These are phyloP conservation scores for Hippocampus kuda DNA, from an alignment of 2,797 vertebrate species.

Conservation along the genomic window DNA sequence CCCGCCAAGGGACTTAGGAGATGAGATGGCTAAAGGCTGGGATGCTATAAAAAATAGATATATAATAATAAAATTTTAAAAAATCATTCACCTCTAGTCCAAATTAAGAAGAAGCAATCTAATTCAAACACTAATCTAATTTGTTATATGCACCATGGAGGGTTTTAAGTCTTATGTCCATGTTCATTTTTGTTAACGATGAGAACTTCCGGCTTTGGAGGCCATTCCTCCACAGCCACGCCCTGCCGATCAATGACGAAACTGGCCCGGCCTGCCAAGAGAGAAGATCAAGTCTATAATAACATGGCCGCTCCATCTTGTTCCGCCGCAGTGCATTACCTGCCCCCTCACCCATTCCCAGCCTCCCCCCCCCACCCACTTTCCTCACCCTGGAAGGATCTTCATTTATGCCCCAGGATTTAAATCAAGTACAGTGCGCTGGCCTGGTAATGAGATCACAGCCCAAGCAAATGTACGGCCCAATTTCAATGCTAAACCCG, in stretches of 20 bases:
- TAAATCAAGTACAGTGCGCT: constrained; percentile 59
- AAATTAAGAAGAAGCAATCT: not conserved
- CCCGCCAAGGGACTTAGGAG: not conserved
- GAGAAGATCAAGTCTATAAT: constrained; percentile 61
- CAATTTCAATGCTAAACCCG: constrained; percentile 64
- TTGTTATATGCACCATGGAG: not conserved
- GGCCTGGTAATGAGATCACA: constrained; percentile 56
- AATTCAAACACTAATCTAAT: not conserved
- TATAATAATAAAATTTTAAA: too few relatives aligned
- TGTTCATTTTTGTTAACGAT: not conserved
- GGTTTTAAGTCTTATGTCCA: constrained; percentile 27
- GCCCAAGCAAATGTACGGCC: constrained; percentile 23
- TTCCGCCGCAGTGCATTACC: constrained; percentile 60
- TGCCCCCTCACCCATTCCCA: constrained; percentile 16
- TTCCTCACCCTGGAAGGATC: constrained; percentile 40
- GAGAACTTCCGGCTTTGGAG: constrained; percentile 52
- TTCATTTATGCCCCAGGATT: constrained; percentile 55
- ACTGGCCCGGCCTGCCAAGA: constrained; percentile 45
- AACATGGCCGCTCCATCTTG: constrained; percentile 61
- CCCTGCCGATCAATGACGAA: constrained; percentile 61
- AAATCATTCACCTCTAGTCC: too few relatives aligned
- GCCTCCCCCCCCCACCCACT: constrained; percentile 37
- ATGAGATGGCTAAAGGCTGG: too few relatives aligned
- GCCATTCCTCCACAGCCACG: constrained; percentile 48
- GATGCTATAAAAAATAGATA: too few relatives aligned